Conservation (phyloP, 1,140 invertebrate species). For the Subanguina moxae region DNA sequence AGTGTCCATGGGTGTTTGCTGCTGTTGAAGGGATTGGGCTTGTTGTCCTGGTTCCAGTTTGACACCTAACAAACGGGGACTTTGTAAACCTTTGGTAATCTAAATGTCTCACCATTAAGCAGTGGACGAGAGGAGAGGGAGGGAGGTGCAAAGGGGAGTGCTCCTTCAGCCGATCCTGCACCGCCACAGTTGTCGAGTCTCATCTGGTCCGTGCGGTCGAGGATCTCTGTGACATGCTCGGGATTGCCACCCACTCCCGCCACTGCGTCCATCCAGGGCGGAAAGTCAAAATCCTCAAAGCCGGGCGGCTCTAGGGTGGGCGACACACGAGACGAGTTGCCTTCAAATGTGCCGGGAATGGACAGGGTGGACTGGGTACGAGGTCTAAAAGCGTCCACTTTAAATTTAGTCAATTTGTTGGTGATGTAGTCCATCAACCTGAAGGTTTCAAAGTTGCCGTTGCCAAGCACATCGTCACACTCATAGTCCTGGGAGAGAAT, state of each 20-base stretch:
- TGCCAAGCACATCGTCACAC: constrained; percentile 20
- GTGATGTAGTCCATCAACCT: constrained; percentile 17
- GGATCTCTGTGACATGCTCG: constrained; percentile 48
- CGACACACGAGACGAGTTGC: constrained; percentile 36
- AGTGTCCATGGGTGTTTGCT: no score
- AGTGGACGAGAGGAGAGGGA: not conserved
- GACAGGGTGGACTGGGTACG: constrained; percentile 54
- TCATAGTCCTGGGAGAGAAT: constrained; percentile 40
- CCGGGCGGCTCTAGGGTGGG: constrained; percentile 40
- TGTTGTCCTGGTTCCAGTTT: not conserved
- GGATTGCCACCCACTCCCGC: constrained; percentile 17
- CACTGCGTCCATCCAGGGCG: constrained; percentile 43
- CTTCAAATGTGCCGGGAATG: constrained; percentile 23
- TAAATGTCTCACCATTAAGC: not conserved
- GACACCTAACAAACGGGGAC: not conserved
- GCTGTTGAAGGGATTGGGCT: no score
- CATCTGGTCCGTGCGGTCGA: constrained; percentile 48
- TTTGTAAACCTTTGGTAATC: not conserved
- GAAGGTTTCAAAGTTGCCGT: constrained; percentile 39
- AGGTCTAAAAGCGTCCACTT: constrained; percentile 24
- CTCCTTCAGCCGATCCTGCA: not conserved
- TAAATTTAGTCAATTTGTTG: not conserved
- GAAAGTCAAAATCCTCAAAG: constrained; percentile 56
- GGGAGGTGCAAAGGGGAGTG: not conserved
- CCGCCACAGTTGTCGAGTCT: constrained; percentile 6